phyloP scores from a whole-genome alignment of 2,113 vertebrate species.

The Heloderma charlesbogerti region DNA sequence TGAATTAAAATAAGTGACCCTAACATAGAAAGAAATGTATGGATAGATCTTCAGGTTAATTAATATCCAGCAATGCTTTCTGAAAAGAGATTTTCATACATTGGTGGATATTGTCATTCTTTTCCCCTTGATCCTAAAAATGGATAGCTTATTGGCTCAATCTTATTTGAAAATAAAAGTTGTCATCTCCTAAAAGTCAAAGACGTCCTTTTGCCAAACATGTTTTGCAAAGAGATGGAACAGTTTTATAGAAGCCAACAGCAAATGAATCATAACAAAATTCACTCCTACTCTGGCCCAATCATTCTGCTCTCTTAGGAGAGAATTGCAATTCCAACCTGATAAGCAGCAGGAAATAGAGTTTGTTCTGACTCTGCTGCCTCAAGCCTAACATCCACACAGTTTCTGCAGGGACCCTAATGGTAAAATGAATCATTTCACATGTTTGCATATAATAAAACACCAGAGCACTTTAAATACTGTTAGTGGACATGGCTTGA shows the following conservation, averaged over 20 bases:
- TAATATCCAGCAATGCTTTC: not conserved
- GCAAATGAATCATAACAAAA: not conserved
- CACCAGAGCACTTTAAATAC: not conserved
- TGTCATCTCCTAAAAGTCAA: not conserved
- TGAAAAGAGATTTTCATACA: not conserved
- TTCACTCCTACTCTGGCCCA: not conserved
- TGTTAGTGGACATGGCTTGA: not conserved
- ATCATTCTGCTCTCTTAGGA: not conserved
- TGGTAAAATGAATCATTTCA: slow-evolving; percentile 15
- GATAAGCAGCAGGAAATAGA: not conserved
- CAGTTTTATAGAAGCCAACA: not conserved
- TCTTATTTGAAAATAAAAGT: not conserved
- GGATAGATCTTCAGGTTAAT: not conserved
- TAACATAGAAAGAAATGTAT: not conserved
- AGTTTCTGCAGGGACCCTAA: not conserved
- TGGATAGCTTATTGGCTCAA: not conserved
- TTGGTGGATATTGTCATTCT: not conserved
- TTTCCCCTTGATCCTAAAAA: not conserved
- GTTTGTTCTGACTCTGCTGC: slow-evolving; percentile 3
- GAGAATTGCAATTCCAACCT: not conserved
- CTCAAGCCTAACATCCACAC: not conserved
- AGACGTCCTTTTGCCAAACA: not conserved
- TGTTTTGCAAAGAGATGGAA: not conserved
- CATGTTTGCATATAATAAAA: fast-evolving
- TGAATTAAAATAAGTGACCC: not conserved